phyloP scores from a whole-genome alignment of 2,797 vertebrate genomes.

The Morus bassanus region DNA sequence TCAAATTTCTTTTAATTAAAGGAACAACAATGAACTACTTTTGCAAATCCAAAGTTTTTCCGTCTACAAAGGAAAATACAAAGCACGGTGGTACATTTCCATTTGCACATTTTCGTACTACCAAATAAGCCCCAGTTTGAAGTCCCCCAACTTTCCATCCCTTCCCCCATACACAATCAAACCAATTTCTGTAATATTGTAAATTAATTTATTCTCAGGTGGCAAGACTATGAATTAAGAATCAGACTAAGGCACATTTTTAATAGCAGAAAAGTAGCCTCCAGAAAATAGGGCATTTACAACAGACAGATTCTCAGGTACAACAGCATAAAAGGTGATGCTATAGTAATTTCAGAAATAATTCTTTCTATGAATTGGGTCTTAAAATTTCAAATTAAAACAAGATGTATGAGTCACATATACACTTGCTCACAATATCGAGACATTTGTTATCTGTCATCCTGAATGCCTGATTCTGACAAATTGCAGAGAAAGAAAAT shows the following conservation, averaged over 20 bases:
- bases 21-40: background rate
- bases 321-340: background rate
- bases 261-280: background rate
- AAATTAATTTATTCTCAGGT: background rate
- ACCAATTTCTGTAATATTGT: background rate
- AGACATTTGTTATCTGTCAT: background rate
- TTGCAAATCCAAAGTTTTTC: background rate
- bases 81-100: background rate
- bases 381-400: background rate
- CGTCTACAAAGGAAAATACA: background rate
- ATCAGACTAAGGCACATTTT: background rate
- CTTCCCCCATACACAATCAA: background rate
- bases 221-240: background rate
- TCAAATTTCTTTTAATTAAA: background rate
- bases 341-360: background rate
- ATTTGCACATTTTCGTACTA: background rate
- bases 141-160: background rate
- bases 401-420: background rate
- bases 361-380: background rate
- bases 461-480: background rate
- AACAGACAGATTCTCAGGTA: background rate
- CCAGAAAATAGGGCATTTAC: background rate
- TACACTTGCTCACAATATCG: background rate
- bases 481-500: conserved; percentile 21
- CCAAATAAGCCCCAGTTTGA: background rate